Evolutionary conservation across 2,797 vertebrate species (phyloP).

Genomic region (Poeciliopsis paucimaculata): DNA sequence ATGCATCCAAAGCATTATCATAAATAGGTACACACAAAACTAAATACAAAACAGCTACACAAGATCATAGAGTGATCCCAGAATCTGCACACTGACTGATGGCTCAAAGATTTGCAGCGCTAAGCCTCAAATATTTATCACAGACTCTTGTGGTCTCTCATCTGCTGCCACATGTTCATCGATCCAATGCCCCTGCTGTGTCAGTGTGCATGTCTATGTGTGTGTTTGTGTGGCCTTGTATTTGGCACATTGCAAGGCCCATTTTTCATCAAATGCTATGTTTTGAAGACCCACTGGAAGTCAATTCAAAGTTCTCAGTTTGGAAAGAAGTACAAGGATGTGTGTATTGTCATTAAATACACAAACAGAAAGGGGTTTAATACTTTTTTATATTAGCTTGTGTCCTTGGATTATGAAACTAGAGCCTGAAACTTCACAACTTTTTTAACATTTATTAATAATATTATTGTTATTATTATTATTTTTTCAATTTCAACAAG

Average conservation of each 20-base stretch:
- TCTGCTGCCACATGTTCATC: conserved; percentile 69
- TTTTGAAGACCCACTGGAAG: too few relatives aligned
- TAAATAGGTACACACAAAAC: background rate
- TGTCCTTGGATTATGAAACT: conserved; percentile 9
- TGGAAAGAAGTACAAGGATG: background rate
- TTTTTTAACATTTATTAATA: background rate
- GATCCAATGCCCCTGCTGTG: conserved; percentile 53
- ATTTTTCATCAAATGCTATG: too few relatives aligned
- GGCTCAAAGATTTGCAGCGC: conserved; percentile 57
- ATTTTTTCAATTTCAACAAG: background rate
- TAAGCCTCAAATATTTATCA: conserved; percentile 72
- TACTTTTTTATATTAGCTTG: background rate
- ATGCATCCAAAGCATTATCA: background rate
- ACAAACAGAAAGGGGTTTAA: too few relatives aligned
- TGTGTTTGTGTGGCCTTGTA: conserved; percentile 15
- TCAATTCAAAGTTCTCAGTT: too few relatives aligned
- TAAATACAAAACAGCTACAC: conserved; percentile 10
- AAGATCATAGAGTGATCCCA: conserved; percentile 24
- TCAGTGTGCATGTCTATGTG: conserved; percentile 24
- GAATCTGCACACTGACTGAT: conserved; percentile 56
- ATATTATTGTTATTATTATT: background rate
- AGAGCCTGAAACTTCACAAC: background rate
- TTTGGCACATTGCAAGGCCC: too few relatives aligned
- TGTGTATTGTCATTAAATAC: conserved; percentile 1
- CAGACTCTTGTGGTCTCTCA: conserved; percentile 59